Conservation (phyloP, 1,140 invertebrate genomes). For the Leptinotarsa texana region DNA sequence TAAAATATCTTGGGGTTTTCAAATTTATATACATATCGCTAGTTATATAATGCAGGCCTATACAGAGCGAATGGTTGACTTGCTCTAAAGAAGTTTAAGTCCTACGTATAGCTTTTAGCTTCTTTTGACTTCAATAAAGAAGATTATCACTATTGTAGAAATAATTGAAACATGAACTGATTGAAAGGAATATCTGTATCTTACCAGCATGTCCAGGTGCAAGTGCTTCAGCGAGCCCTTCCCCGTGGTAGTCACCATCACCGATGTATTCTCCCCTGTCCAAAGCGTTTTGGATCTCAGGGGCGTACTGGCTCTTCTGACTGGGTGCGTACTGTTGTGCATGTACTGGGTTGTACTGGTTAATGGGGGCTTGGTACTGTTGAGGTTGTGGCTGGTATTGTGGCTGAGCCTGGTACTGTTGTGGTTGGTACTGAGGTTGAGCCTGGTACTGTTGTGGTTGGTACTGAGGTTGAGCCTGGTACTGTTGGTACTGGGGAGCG, state of each 20-base stretch:
- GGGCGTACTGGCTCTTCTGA: constrained; percentile 54
- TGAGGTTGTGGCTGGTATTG: constrained; percentile 33
- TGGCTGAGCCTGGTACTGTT: constrained; percentile 33
- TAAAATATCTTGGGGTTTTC: too few relatives aligned
- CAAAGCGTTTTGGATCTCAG: constrained; percentile 47
- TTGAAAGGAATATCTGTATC: too few relatives aligned
- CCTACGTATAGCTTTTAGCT: too few relatives aligned
- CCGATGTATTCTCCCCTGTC: constrained; percentile 49
- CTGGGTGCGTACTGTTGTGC: constrained; percentile 41
- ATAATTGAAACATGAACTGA: too few relatives aligned
- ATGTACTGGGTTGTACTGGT: constrained; percentile 39
- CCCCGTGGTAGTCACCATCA: constrained; percentile 54
- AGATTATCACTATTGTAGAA: too few relatives aligned
- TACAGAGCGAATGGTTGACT: too few relatives aligned
- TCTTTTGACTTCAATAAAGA: too few relatives aligned
- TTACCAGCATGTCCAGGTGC: constrained; percentile 44
- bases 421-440: constrained; percentile 29
- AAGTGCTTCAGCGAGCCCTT: constrained; percentile 57
- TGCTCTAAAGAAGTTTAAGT: too few relatives aligned
- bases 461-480: constrained; percentile 31
- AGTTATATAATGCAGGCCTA: too few relatives aligned
- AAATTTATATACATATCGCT: too few relatives aligned
- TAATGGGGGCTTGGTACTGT: constrained; percentile 26
- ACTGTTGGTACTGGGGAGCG: constrained; percentile 34
- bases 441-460: constrained; percentile 34